Evolutionary conservation across 2,888 invertebrate species (phyloP).

Genomic region (Corythucha ciliata): DNA sequence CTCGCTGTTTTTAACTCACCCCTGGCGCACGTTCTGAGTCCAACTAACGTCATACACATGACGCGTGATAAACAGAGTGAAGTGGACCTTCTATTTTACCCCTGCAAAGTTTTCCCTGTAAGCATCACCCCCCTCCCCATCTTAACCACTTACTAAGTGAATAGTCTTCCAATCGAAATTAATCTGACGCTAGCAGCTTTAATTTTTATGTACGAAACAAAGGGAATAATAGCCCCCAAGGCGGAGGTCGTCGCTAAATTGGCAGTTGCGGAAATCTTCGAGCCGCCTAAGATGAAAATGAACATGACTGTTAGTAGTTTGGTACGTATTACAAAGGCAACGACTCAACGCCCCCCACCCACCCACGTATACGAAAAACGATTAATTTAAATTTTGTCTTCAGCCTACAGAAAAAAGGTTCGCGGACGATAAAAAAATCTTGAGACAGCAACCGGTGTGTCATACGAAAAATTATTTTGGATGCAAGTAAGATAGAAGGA

Average conservation of each 20-base stretch:
- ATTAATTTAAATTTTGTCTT: neutral
- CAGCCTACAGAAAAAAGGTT: neutral
- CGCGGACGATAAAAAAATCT: conserved; percentile 9
- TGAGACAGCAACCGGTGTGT: conserved; percentile 46
- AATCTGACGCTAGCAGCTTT: neutral
- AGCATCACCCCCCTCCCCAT: too few species aligned
- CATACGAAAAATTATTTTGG: conserved; percentile 40
- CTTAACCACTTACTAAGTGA: neutral
- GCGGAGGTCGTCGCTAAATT: conserved; percentile 60
- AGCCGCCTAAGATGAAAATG: conserved; percentile 39
- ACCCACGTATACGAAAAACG: conserved; percentile 16
- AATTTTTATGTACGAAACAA: conserved; percentile 35
- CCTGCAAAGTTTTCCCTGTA: conserved; percentile 20
- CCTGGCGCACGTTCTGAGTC: conserved; percentile 18
- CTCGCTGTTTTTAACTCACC: conserved; percentile 18
- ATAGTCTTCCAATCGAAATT: neutral
- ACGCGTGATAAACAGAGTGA: conserved; percentile 11
- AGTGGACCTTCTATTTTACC: conserved; percentile 19
- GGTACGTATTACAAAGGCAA: too few species aligned
- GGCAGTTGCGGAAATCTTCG: conserved; percentile 49
- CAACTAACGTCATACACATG: conserved; percentile 13
- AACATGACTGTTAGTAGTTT: too few species aligned
- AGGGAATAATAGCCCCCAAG: conserved; percentile 64
- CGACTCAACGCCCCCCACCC: conserved; percentile 4
- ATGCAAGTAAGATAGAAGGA: too few species aligned